Conservation (phyloP, 1,140 invertebrate species). For the Drosophila bipectinata region DNA sequence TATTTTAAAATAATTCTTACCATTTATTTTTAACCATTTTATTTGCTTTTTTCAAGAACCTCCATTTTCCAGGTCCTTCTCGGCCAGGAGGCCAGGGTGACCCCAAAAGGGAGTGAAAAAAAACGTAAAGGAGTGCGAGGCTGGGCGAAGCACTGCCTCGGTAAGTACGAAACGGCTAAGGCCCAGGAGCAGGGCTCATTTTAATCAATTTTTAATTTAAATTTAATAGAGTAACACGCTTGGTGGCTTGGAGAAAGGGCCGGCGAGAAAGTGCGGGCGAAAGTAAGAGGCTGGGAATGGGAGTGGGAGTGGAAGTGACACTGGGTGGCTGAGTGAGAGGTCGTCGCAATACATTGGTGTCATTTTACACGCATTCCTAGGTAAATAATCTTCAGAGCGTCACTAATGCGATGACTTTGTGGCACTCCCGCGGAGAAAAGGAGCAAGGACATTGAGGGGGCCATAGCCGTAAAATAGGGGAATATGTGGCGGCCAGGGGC, state of each 20-base stretch:
- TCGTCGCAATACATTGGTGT: slow-evolving; percentile 52
- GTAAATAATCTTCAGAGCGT: slow-evolving; percentile 73
- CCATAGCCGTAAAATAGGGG: too few species aligned
- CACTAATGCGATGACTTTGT: slow-evolving; percentile 71
- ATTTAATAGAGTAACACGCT: slow-evolving; percentile 81
- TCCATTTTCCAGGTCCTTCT: too few species aligned
- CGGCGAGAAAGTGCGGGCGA: not conserved
- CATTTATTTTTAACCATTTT: too few species aligned
- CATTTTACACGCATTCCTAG: slow-evolving; percentile 79
- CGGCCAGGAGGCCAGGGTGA: too few species aligned
- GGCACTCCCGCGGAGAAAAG: not conserved
- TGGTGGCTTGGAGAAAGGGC: not conserved
- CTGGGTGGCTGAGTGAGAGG: slow-evolving; percentile 1
- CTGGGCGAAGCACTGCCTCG: not conserved
- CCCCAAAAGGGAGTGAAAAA: not conserved
- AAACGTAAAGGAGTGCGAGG: too few species aligned
- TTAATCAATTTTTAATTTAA: slow-evolving; percentile 83
- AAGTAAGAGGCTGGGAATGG: not conserved
- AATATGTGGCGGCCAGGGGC: too few species aligned
- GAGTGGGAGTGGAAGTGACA: too few species aligned
- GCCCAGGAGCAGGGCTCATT: slow-evolving; percentile 51
- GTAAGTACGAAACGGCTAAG: not conserved
- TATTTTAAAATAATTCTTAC: too few species aligned
- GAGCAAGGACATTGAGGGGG: not conserved
- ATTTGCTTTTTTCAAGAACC: too few species aligned